Percentiles rank a stretch among this genome's conserved stretches.
phyloP scores from a whole-genome alignment of 2,888 invertebrate species.

The Rosalia funebris region DNA sequence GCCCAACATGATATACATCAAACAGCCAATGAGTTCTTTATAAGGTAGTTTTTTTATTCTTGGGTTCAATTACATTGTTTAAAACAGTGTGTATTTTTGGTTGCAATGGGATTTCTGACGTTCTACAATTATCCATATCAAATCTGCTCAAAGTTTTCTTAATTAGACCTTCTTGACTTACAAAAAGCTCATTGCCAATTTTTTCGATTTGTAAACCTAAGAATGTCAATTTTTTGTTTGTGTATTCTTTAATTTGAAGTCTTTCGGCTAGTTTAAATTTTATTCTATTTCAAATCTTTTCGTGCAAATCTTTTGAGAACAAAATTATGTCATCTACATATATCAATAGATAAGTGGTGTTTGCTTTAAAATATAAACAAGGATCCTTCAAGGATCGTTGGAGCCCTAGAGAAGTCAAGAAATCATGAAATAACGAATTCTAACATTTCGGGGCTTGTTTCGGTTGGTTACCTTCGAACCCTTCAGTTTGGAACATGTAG shows the following conservation, averaged over 20 bases:
- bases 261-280: constrained; percentile 1
- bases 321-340: no score
- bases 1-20: constrained; percentile 18
- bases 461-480: constrained; percentile 6
- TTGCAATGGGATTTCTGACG: constrained; percentile 3
- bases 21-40: constrained; percentile 4
- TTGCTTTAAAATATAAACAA: constrained; percentile 15
- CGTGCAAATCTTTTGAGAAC: constrained; percentile 6
- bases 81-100: constrained; percentile 22
- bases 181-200: constrained; percentile 16
- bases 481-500: constrained; percentile 23
- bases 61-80: no score
- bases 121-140: constrained; percentile 20
- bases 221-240: constrained; percentile 5
- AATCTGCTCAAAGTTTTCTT: constrained; percentile 16
- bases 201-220: constrained; percentile 17
- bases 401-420: constrained; percentile 1
- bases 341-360: constrained; percentile 2
- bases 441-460: constrained; percentile 29
- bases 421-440: constrained; percentile 15
- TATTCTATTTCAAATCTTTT: constrained; percentile 6
- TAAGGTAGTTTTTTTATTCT: constrained; percentile 1
- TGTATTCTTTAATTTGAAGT: constrained; percentile 17
- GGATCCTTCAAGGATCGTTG: constrained; percentile 20
- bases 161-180: constrained; percentile 12